These are phyloP conservation scores for Aplidium turbinatum DNA, from an alignment of 23 tunicate species.

Conservation along the genomic window DNA sequence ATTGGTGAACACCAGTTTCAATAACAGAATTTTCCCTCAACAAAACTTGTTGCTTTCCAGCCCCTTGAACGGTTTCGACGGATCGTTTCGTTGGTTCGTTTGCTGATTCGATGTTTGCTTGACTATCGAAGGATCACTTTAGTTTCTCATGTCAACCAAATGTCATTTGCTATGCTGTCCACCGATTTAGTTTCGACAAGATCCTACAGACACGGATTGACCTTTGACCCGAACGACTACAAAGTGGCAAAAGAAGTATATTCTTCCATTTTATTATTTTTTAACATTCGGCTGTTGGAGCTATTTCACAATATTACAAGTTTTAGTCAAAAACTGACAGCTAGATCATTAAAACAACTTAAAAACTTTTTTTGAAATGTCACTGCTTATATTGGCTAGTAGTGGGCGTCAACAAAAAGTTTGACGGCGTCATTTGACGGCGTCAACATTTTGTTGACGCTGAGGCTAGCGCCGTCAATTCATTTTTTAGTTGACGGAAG, in stretches of 20 bases:
- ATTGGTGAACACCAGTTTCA: background rate
- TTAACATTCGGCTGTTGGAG: no score
- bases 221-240: slow-evolving; percentile 72
- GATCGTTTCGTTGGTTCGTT: slow-evolving; percentile 38
- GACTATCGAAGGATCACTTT: slow-evolving; percentile 60
- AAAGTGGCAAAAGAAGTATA: slow-evolving; percentile 62
- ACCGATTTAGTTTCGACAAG: slow-evolving; percentile 55
- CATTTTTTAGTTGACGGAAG: no score
- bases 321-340: no score
- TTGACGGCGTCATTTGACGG: no score
- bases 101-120: slow-evolving; percentile 65
- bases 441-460: no score
- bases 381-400: no score
- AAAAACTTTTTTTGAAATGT: no score
- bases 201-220: slow-evolving; percentile 59
- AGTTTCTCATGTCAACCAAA: slow-evolving; percentile 74
- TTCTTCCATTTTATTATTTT: no score
- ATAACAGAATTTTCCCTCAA: background rate
- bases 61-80: slow-evolving; percentile 68
- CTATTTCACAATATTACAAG: no score
- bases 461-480: no score
- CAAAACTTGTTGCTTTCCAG: slow-evolving; percentile 29
- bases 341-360: no score
- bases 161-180: slow-evolving; percentile 83
- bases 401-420: no score